Conservation (phyloP, 2,797 vertebrate species). For the Pseudochirops corinnae region DNA sequence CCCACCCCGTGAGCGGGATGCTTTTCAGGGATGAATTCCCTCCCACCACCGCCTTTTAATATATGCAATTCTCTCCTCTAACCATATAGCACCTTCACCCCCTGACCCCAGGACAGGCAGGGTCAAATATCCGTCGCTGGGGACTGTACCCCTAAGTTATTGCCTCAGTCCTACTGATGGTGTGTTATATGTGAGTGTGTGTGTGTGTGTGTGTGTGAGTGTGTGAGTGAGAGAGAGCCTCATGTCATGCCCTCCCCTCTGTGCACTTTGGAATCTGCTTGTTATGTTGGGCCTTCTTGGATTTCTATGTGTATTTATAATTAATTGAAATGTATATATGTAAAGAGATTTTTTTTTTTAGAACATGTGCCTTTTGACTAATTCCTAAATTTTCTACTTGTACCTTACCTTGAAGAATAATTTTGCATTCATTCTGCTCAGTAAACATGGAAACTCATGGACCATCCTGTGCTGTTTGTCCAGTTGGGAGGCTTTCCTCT, state of each 20-base stretch:
- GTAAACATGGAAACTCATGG: conserved; percentile 72
- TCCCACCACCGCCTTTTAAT: conserved; percentile 56
- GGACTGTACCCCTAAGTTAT: conserved; percentile 86
- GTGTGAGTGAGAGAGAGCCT: background rate
- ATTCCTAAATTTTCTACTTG: conserved; percentile 94
- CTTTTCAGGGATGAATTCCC: background rate
- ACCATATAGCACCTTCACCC: background rate
- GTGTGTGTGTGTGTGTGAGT: background rate
- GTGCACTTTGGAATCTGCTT: conserved; percentile 92
- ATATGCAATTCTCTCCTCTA: conserved; percentile 80
- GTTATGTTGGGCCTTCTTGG: conserved; percentile 88
- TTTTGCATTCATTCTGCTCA: conserved; percentile 78
- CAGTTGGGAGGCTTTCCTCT: background rate
- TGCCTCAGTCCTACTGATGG: conserved; percentile 85
- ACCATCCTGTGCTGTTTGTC: background rate
- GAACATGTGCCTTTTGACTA: conserved; percentile 96
- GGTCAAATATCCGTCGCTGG: background rate
- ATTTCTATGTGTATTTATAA: conserved; percentile 98
- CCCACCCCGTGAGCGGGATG: background rate
- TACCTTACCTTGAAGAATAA: conserved; percentile 84
- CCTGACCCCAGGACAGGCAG: background rate
- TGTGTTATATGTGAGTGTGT: conserved; percentile 70
- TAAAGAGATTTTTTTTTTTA: conserved; percentile 89
- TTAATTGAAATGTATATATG: conserved; percentile 96
- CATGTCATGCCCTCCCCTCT: conserved; percentile 82